These are phyloP conservation scores for Promerops cafer DNA, from an alignment of 2,113 vertebrate genomes.

Conservation along the genomic window DNA sequence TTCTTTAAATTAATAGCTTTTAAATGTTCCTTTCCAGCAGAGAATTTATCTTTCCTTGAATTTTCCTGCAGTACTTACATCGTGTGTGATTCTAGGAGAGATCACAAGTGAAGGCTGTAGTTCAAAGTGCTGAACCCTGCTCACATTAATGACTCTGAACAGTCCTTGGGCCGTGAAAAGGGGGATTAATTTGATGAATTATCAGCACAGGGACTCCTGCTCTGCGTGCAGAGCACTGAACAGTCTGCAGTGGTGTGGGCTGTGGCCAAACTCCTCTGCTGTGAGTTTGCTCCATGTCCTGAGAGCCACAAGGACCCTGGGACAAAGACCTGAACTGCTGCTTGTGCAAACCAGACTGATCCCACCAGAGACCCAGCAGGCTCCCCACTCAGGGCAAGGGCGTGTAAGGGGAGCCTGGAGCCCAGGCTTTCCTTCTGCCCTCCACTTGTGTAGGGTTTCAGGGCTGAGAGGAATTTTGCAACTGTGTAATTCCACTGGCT, in stretches of 20 bases:
- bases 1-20: not conserved
- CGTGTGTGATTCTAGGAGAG: not conserved
- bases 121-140: not conserved
- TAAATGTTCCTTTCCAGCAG: not conserved
- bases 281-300: not conserved
- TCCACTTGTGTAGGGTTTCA: not conserved
- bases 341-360: not conserved
- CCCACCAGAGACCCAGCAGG: not conserved
- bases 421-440: not conserved
- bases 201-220: not conserved
- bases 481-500: not conserved
- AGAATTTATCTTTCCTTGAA: not conserved
- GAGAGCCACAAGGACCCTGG: not conserved
- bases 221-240: not conserved
- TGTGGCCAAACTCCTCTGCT: not conserved
- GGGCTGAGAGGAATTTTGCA: not conserved
- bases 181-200: not conserved
- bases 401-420: not conserved
- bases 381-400: not conserved
- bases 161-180: not conserved
- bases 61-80: not conserved
- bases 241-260: not conserved
- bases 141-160: not conserved
- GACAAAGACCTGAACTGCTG: not conserved
- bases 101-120: not conserved